Evolutionary conservation across 2,797 vertebrate genomes (phyloP).

Genomic region (Acestrorhynchus altus): DNA sequence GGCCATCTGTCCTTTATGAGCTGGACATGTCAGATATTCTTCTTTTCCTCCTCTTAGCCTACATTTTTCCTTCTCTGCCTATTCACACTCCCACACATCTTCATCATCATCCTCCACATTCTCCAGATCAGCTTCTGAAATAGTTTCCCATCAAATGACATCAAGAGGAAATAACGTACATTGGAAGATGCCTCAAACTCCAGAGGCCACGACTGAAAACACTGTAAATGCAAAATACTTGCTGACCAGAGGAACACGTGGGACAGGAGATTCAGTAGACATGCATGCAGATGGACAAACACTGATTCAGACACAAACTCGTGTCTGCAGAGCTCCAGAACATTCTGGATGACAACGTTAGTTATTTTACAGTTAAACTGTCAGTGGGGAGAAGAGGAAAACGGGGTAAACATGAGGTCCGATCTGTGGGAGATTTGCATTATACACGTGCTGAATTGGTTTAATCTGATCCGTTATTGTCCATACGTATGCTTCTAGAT

Average conservation of each 20-base stretch:
- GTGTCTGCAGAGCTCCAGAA: neutral
- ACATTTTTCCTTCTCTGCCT: slow-evolving; percentile 66
- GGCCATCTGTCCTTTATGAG: slow-evolving; percentile 93
- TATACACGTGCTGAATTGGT: neutral
- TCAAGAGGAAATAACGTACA: neutral
- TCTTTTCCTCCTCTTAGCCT: slow-evolving; percentile 70
- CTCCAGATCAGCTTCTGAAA: slow-evolving; percentile 13
- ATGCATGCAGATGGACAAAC: slow-evolving; percentile 50
- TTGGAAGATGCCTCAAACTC: neutral
- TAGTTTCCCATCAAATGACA: neutral
- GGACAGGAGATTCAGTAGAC: neutral
- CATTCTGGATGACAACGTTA: neutral
- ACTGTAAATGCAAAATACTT: neutral
- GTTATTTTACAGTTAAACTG: neutral
- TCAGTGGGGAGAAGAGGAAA: too few relatives aligned
- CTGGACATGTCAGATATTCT: slow-evolving; percentile 75
- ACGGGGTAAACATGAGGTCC: neutral
- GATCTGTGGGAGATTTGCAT: neutral
- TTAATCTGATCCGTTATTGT: neutral
- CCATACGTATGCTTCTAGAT: neutral
- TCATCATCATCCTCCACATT: slow-evolving; percentile 45
- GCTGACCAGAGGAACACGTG: neutral
- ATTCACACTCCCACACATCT: slow-evolving; percentile 56
- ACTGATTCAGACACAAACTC: neutral
- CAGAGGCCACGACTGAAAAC: neutral